Percentiles rank a stretch among this genome's conserved stretches.
phyloP scores from a whole-genome alignment of 2,113 vertebrate genomes.

The Aegypius monachus region DNA sequence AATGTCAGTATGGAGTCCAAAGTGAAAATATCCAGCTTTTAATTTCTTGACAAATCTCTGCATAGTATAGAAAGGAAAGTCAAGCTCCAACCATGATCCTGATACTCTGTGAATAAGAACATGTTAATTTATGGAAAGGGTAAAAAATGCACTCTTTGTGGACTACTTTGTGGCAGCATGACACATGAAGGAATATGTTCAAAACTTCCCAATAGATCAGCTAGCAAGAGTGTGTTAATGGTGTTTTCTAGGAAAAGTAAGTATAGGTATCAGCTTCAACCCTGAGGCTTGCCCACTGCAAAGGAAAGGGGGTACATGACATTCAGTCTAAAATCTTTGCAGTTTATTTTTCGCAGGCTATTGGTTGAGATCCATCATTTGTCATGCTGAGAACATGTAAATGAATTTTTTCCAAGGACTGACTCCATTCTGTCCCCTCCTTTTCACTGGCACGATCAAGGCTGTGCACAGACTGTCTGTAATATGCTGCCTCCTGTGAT shows the following conservation, averaged over 20 bases:
- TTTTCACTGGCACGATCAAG: background rate
- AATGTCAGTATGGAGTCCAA: constrained; percentile 7
- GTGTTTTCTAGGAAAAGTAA: background rate
- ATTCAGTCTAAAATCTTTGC: background rate
- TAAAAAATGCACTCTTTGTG: background rate
- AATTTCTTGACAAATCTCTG: constrained; percentile 8
- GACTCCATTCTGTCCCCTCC: background rate
- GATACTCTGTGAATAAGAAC: constrained; percentile 5
- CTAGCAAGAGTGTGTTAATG: background rate
- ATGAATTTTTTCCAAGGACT: background rate
- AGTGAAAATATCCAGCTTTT: constrained; percentile 1
- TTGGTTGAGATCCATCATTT: background rate
- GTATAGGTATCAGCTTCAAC: background rate
- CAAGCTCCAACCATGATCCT: background rate
- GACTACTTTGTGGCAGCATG: background rate
- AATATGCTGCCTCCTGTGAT: background rate
- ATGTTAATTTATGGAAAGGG: background rate
- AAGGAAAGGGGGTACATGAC: background rate
- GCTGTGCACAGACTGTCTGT: background rate
- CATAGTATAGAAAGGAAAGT: background rate
- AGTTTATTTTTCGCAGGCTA: background rate
- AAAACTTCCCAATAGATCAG: background rate
- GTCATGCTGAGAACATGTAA: background rate
- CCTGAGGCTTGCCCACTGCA: background rate
- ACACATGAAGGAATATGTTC: background rate